phyloP scores from a whole-genome alignment of 23 tunicate species.

The Aplidium turbinatum region DNA sequence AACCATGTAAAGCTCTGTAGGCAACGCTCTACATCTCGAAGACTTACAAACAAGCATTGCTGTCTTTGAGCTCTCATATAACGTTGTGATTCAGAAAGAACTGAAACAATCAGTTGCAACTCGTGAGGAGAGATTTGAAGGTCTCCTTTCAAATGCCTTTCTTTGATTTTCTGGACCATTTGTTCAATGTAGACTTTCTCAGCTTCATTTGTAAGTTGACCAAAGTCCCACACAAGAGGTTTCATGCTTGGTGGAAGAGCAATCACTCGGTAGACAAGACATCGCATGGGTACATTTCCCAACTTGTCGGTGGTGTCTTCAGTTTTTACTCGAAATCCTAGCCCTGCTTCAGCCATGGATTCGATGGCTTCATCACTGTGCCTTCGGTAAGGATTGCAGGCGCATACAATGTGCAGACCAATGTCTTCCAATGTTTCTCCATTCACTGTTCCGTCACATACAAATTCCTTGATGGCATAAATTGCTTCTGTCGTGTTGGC shows the following conservation, averaged over 20 bases:
- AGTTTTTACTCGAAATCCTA: slow-evolving; percentile 64
- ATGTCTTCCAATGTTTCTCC: slow-evolving; percentile 40
- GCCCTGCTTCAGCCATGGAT: slow-evolving; percentile 76
- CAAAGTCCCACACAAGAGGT: slow-evolving; percentile 87
- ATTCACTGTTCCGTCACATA: slow-evolving; percentile 64
- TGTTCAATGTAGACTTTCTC: slow-evolving; percentile 68
- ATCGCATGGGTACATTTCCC: slow-evolving; percentile 75
- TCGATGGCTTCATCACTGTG: slow-evolving; percentile 49
- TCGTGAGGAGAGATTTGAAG: neutral
- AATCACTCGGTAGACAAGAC: slow-evolving; percentile 73
- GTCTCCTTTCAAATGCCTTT: no score
- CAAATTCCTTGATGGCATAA: slow-evolving; percentile 81
- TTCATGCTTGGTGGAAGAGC: slow-evolving; percentile 92
- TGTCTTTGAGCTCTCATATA: slow-evolving; percentile 49
- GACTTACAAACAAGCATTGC: slow-evolving; percentile 74
- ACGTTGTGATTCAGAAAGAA: slow-evolving; percentile 49
- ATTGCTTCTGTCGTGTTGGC: slow-evolving; percentile 86
- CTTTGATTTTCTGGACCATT: slow-evolving; percentile 35
- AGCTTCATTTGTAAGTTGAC: slow-evolving; percentile 47
- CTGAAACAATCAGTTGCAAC: slow-evolving; percentile 28
- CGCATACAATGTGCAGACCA: slow-evolving; percentile 53
- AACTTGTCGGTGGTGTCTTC: slow-evolving; percentile 58
- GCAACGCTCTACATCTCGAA: slow-evolving; percentile 84
- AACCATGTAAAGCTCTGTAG: slow-evolving; percentile 59
- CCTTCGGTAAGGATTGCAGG: slow-evolving; percentile 74